A percentile compares a stretch with the other conserved stretches of the same genome.
phyloP scores from a whole-genome alignment of 2,113 vertebrate species.

The Paraplagusia blochii region DNA sequence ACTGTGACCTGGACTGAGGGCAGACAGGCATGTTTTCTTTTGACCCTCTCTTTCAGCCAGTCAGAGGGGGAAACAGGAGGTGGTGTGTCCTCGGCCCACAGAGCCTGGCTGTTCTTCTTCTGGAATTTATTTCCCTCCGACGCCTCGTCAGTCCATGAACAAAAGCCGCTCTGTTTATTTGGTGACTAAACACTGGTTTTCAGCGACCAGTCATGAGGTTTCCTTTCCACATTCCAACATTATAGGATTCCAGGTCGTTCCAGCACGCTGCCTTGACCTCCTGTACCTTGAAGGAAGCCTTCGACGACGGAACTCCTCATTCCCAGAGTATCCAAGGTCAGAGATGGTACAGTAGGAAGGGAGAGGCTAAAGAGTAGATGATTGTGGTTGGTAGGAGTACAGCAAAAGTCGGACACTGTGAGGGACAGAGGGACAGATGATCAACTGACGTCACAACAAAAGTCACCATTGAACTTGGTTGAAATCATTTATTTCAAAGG shows the following conservation, averaged over 20 bases:
- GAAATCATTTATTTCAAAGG: too few species aligned
- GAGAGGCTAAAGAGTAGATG: conserved; percentile 28
- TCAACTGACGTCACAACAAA: too few species aligned
- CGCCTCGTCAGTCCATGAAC: conserved; percentile 31
- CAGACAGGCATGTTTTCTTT: conserved; percentile 25
- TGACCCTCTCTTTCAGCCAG: conserved; percentile 23
- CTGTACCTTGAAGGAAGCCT: too few species aligned
- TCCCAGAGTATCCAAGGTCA: conserved; percentile 60
- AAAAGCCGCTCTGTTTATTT: conserved; percentile 47
- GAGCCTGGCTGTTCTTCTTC: background rate
- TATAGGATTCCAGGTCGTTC: conserved; percentile 31
- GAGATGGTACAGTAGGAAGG: conserved; percentile 68
- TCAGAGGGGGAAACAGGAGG: too few species aligned
- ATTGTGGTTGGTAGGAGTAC: conserved; percentile 17
- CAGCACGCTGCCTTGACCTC: conserved; percentile 19
- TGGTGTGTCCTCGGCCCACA: too few species aligned
- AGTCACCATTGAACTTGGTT: too few species aligned
- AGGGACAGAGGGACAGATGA: too few species aligned
- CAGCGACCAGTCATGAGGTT: conserved; percentile 32
- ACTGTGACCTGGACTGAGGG: conserved; percentile 38
- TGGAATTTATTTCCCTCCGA: conserved; percentile 27
- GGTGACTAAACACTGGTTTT: conserved; percentile 25
- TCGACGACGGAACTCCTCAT: conserved; percentile 68
- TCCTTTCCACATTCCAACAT: conserved; percentile 9
- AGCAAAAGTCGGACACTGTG: too few species aligned